Conservation (phyloP, 2,888 invertebrate genomes). For the Cheilosia variabilis region DNA sequence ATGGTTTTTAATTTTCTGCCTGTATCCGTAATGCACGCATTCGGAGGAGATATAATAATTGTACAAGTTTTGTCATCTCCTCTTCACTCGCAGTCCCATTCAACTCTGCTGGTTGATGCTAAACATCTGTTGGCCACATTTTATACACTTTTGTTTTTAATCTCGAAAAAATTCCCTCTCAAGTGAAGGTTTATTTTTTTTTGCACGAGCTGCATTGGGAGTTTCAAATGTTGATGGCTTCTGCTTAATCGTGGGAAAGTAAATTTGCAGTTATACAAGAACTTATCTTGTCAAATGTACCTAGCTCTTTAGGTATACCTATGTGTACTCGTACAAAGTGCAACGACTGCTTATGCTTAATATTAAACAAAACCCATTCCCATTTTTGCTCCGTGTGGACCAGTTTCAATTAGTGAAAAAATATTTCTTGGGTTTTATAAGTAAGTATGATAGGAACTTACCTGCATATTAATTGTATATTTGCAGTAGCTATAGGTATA, state of each 20-base stretch:
- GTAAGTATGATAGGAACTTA: too few species aligned
- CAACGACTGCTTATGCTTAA: too few species aligned
- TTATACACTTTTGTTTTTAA: conserved; percentile 53
- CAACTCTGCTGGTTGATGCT: conserved; percentile 30
- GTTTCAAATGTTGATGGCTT: conserved; percentile 56
- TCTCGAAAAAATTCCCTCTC: conserved; percentile 46
- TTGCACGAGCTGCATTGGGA: conserved; percentile 37
- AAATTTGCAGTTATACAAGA: conserved; percentile 12
- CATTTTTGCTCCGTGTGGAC: too few species aligned
- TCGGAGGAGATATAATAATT: conserved; percentile 46
- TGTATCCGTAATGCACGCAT: conserved; percentile 53
- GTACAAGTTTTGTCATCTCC: conserved; percentile 52
- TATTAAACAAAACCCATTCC: too few species aligned
- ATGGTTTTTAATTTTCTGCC: conserved; percentile 25
- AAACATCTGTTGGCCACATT: conserved; percentile 69
- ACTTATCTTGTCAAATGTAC: too few species aligned
- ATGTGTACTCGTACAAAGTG: too few species aligned
- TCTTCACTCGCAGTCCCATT: conserved; percentile 21
- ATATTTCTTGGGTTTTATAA: too few species aligned
- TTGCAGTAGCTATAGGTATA: too few species aligned
- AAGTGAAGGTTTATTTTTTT: conserved; percentile 30
- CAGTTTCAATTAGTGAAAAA: too few species aligned
- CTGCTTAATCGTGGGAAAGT: conserved; percentile 65
- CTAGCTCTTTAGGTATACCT: too few species aligned
- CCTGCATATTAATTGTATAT: too few species aligned